Percentiles rank a stretch among this genome's conserved stretches.
Evolutionary conservation across 2,888 invertebrate species (phyloP).

Genomic region (Cerceris rybyensis): DNA sequence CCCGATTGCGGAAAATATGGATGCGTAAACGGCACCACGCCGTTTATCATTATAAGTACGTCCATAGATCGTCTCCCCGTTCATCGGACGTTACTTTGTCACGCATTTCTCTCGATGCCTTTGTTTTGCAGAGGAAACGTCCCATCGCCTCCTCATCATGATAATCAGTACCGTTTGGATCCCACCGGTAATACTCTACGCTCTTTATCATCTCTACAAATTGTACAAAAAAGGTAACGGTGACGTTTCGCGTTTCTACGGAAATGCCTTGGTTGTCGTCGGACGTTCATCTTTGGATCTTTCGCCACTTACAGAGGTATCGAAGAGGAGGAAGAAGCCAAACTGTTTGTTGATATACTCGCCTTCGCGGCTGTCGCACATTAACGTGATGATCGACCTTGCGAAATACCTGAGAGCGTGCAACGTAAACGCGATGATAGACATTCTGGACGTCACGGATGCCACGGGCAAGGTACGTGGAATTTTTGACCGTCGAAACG

Average conservation of each 20-base stretch:
- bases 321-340: constrained; percentile 67
- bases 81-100: not conserved
- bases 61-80: not conserved
- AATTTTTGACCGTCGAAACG: not conserved
- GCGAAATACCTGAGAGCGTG: constrained; percentile 76
- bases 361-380: constrained; percentile 75
- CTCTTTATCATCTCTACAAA: constrained; percentile 74
- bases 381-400: constrained; percentile 74
- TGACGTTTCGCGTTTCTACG: not conserved
- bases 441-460: constrained; percentile 74
- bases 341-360: constrained; percentile 78
- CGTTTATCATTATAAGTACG: constrained; percentile 76
- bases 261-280: no score
- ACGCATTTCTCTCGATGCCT: no score
- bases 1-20: constrained; percentile 70
- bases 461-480: constrained; percentile 71
- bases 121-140: constrained; percentile 65
- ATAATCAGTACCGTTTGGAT: constrained; percentile 79
- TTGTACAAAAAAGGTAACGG: constrained; percentile 71
- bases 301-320: constrained; percentile 52
- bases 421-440: constrained; percentile 77
- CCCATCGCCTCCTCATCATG: constrained; percentile 75
- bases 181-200: constrained; percentile 75
- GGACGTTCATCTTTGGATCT: not conserved
- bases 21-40: constrained; percentile 76